A percentile compares a stretch with the other conserved stretches of the same genome.
phyloP scores from a whole-genome alignment of 2,888 invertebrate genomes.

The Ashinkailepas kermadecensis region DNA sequence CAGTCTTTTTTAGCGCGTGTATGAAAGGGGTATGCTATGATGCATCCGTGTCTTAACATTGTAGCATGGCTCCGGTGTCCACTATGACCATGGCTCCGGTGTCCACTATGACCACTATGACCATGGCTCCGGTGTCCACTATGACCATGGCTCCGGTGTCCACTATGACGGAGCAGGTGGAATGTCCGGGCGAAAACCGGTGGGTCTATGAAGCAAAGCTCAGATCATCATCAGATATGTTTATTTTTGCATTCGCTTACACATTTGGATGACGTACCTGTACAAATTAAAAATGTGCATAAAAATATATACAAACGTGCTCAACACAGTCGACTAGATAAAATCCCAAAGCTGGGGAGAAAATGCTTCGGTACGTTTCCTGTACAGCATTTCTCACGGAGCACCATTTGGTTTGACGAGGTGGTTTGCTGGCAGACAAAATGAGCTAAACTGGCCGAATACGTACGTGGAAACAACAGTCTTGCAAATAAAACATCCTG shows the following conservation, averaged over 20 bases:
- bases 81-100: too few species aligned
- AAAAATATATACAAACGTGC: slow-evolving; percentile 1
- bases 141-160: too few species aligned
- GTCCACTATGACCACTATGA: too few species aligned
- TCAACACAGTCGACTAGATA: slow-evolving; percentile 12
- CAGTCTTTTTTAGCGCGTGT: too few species aligned
- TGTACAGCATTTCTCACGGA: not conserved
- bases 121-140: too few species aligned
- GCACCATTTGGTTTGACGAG: slow-evolving; percentile 12
- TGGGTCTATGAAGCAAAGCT: too few species aligned
- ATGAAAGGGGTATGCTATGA: too few species aligned
- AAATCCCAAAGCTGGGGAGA: not conserved
- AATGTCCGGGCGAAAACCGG: too few species aligned
- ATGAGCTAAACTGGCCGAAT: not conserved
- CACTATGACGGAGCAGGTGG: too few species aligned
- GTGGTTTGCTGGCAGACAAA: not conserved
- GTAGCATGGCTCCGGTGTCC: too few species aligned
- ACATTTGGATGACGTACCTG: not conserved
- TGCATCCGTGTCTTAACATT: too few species aligned
- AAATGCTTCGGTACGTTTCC: not conserved
- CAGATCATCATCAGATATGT: not conserved
- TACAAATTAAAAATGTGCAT: slow-evolving; percentile 9
- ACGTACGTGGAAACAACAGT: not conserved
- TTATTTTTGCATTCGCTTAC: not conserved
- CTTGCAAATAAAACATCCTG: not conserved